Conservation (phyloP, 92 coral and sea anemone species). For the Desmophyllum pertusum region DNA sequence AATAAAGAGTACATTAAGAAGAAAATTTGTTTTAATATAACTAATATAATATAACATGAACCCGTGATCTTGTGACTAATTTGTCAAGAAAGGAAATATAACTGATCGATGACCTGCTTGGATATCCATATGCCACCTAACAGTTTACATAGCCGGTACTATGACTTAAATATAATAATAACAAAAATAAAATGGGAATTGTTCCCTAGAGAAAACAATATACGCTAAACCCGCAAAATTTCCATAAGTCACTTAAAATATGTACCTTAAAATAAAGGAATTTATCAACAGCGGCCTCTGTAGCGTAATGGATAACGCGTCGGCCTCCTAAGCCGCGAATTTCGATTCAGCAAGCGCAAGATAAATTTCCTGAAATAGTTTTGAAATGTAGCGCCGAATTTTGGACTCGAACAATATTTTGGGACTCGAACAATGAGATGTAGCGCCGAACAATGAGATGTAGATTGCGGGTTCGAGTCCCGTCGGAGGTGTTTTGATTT, state of each 20-base stretch:
- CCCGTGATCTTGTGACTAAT: no score
- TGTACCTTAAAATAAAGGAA: background rate
- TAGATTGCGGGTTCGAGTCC: slow-evolving; percentile 89
- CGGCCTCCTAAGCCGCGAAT: slow-evolving; percentile 90
- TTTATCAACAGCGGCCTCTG: background rate
- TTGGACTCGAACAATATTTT: no score
- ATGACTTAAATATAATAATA: background rate
- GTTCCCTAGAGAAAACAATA: background rate
- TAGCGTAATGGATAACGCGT: slow-evolving; percentile 55
- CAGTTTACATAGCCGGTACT: background rate
- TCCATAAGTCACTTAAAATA: background rate
- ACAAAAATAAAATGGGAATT: background rate
- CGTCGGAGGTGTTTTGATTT: slow-evolving; percentile 65
- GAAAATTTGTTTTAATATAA: no score
- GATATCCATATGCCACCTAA: background rate
- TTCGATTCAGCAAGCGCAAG: no score
- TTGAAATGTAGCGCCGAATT: no score
- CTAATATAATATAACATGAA: no score
- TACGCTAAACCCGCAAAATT: background rate
- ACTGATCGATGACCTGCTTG: no score
- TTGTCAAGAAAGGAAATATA: no score
- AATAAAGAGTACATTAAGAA: no score
- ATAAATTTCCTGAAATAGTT: no score
- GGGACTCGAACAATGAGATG: no score
- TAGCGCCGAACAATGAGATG: no score